These are phyloP conservation scores for Drosophila asahinai DNA, from an alignment of 1,140 invertebrate species.

Conservation along the genomic window DNA sequence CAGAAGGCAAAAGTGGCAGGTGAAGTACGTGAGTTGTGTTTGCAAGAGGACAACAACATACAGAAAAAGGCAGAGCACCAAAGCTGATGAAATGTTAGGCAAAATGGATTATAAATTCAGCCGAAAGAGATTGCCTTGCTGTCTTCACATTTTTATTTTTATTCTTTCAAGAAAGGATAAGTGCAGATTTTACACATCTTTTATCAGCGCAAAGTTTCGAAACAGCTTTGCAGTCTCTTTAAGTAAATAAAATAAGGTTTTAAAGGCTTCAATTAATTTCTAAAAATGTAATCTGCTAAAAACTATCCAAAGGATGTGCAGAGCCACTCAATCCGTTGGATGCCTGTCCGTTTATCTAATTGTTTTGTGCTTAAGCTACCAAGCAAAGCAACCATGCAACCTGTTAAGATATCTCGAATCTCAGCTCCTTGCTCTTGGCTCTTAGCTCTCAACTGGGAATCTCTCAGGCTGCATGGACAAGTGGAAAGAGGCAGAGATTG, in stretches of 20 bases:
- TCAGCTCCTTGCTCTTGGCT: too few species aligned
- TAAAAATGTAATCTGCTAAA: too few species aligned
- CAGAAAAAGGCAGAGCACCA: constrained; percentile 5
- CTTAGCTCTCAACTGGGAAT: too few species aligned
- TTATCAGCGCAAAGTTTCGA: too few species aligned
- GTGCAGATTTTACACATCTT: background rate
- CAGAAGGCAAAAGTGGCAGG: constrained; percentile 54
- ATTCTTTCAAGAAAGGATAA: background rate
- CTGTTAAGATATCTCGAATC: background rate
- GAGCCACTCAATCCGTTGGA: too few species aligned
- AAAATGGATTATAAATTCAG: constrained; percentile 56
- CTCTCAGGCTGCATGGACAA: background rate
- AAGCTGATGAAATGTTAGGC: constrained; percentile 43
- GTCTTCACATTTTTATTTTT: constrained; percentile 1
- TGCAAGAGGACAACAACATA: constrained; percentile 24
- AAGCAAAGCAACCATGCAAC: background rate
- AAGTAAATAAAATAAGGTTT: too few species aligned
- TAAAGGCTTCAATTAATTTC: too few species aligned
- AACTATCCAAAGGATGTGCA: too few species aligned
- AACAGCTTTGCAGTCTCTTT: too few species aligned
- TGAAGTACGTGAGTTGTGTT: constrained; percentile 61
- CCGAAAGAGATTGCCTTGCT: constrained; percentile 37
- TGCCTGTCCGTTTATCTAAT: too few species aligned
- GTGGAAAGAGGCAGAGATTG: constrained; percentile 4
- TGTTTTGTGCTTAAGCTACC: too few species aligned